Conservation (phyloP, 1,140 invertebrate genomes). For the Cotesia typhae region DNA sequence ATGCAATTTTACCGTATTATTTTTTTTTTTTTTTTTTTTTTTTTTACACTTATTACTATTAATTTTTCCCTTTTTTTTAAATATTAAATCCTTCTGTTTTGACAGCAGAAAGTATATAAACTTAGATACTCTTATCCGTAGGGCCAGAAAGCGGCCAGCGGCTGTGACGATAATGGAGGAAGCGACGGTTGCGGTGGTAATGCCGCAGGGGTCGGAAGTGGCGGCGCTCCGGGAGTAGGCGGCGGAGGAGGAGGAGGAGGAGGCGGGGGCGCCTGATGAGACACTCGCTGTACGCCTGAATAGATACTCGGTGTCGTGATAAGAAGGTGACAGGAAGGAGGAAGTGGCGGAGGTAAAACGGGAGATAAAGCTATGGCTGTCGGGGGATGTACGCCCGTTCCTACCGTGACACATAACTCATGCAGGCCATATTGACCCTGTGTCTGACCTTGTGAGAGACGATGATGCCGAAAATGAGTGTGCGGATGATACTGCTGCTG, state of each 20-base stretch:
- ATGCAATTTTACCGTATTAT: neutral
- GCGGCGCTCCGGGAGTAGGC: slow-evolving; percentile 43
- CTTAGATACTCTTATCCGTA: slow-evolving; percentile 49
- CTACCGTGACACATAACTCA: slow-evolving; percentile 56
- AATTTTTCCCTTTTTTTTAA: slow-evolving; percentile 17
- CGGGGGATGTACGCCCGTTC: slow-evolving; percentile 56
- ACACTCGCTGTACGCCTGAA: slow-evolving; percentile 46
- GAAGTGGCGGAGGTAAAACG: slow-evolving; percentile 58
- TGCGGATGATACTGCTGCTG: slow-evolving; percentile 28
- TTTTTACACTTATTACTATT: neutral
- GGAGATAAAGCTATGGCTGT: slow-evolving; percentile 62
- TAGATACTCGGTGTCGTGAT: slow-evolving; percentile 60
- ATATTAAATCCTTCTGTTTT: slow-evolving; percentile 14
- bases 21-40: no score
- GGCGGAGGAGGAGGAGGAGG: slow-evolving; percentile 56
- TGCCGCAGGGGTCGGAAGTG: slow-evolving; percentile 50
- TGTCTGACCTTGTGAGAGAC: slow-evolving; percentile 53
- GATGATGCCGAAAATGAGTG: slow-evolving; percentile 54
- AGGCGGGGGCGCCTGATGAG: slow-evolving; percentile 49
- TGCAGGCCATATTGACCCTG: slow-evolving; percentile 50
- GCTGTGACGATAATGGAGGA: slow-evolving; percentile 51
- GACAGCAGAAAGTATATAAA: slow-evolving; percentile 4
- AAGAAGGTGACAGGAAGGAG: slow-evolving; percentile 57
- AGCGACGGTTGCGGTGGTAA: slow-evolving; percentile 48
- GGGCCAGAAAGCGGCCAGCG: slow-evolving; percentile 62